Evolutionary conservation across 2,797 vertebrate genomes (phyloP).

Genomic region (Arvicola amphibius): DNA sequence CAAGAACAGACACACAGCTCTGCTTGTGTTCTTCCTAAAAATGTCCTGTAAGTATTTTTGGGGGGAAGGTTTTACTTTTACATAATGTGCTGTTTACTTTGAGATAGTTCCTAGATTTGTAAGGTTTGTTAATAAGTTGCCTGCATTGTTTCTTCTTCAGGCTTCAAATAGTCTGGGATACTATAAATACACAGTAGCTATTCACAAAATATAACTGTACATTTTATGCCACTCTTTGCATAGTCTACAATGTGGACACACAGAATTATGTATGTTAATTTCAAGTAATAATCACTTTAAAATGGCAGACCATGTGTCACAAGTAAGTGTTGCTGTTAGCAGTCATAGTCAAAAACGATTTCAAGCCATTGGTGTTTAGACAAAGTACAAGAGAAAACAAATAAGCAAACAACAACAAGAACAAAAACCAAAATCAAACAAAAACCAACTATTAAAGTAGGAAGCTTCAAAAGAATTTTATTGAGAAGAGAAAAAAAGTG

Average conservation of each 20-base stretch:
- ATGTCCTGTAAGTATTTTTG: neutral
- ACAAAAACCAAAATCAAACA: neutral
- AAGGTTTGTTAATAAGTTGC: neutral
- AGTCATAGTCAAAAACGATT: neutral
- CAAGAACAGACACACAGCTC: neutral
- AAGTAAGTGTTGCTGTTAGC: neutral
- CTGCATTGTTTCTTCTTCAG: neutral
- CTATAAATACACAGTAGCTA: neutral
- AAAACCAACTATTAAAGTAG: neutral
- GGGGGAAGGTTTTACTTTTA: neutral
- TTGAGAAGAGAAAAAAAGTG: neutral
- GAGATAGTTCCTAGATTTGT: neutral
- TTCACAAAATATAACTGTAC: neutral
- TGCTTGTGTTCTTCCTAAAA: neutral
- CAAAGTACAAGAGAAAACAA: neutral
- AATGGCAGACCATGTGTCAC: neutral
- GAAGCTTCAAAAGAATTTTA: neutral
- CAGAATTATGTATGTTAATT: neutral
- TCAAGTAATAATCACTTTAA: neutral
- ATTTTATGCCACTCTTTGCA: neutral
- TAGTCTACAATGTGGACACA: neutral
- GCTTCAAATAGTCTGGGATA: neutral
- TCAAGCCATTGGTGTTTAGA: neutral
- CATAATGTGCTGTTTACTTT: neutral
- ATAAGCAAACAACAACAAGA: neutral